Percentiles rank a stretch among this genome's conserved stretches.
Evolutionary conservation across 2,113 vertebrate species (phyloP).

Genomic region (Petromus typicus): DNA sequence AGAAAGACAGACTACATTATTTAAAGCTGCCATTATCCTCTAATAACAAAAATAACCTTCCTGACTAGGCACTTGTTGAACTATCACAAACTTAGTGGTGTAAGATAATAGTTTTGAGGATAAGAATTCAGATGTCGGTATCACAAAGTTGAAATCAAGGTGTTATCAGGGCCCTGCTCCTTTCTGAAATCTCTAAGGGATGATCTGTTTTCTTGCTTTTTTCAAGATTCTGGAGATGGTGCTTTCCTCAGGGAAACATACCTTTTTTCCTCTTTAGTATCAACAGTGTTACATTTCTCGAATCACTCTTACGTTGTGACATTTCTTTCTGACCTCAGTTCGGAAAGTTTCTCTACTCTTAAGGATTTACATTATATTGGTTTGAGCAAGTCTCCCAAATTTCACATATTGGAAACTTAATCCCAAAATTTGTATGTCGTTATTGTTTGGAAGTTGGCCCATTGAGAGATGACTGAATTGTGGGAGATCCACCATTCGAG

Average conservation of each 20-base stretch:
- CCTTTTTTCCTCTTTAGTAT: neutral
- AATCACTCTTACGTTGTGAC: neutral
- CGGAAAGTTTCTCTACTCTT: neutral
- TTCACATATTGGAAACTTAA: neutral
- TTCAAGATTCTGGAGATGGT: neutral
- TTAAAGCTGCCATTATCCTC: neutral
- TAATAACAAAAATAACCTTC: neutral
- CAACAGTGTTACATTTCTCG: neutral
- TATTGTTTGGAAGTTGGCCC: neutral
- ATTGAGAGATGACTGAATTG: neutral
- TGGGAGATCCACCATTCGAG: neutral
- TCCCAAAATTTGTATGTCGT: neutral
- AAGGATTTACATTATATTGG: neutral
- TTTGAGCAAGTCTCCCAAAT: neutral
- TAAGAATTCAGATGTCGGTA: neutral
- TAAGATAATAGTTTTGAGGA: neutral
- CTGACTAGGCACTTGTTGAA: neutral
- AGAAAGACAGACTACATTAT: neutral
- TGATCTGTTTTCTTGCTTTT: neutral
- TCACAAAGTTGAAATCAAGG: neutral
- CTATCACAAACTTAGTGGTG: neutral
- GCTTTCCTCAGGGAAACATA: neutral
- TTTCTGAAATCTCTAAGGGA: neutral
- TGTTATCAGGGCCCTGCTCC: neutral
- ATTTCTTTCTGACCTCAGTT: neutral